Evolutionary conservation across 2,797 vertebrate species (phyloP), one percentile per base, ranked within the genome.

Genomic region (Sternarchorhynchus goeldii): DNA sequence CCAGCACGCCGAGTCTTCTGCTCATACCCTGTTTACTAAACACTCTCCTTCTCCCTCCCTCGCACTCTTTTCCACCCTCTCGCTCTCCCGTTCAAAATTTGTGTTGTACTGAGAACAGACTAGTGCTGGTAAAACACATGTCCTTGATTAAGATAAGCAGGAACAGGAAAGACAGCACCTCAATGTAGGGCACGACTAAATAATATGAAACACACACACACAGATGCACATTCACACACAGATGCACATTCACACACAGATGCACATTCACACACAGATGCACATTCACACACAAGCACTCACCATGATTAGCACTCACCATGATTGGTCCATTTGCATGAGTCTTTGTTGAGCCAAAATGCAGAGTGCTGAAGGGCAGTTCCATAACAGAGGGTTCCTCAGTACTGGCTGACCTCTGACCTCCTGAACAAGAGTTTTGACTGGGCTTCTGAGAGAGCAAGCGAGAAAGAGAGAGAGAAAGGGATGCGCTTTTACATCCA

Each of bases 301-400:
- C n/a, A n/a, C n/a, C n/a, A n/a, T n/a, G n/a, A n/a, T n/a, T n/a
- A n/a, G 25, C 18, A 50, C 85, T 86, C 75, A 93, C 92, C 89
- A 34, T 84, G 63, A 93, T 73, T 1, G 73, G 83, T 3, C 91
- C 91, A 0, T 81, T 84, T 41, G 91, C 85, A 5, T 82, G 16
- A 0, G 84, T 84, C 5, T 76, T 55, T 2, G 56, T 74, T 56
- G 86, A 80, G 7, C 91, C 89, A 1, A 77, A 80, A 34, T 91
- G 87, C 5, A 93, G 80, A 1, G 83, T 78, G 29, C 8, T 2
- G 57, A 93, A 92, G 12, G 86, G 65, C 74, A 93, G 84, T 82
- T 91, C 85, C 78, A 93, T 73, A 76, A 85, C 36, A 14, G 83
- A 77, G 10, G 82, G 78, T 14, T 60, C 75, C n/a, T 69, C 72